Evolutionary conservation across 1,140 invertebrate species (phyloP).

Genomic region (Steinernema feltiae): DNA sequence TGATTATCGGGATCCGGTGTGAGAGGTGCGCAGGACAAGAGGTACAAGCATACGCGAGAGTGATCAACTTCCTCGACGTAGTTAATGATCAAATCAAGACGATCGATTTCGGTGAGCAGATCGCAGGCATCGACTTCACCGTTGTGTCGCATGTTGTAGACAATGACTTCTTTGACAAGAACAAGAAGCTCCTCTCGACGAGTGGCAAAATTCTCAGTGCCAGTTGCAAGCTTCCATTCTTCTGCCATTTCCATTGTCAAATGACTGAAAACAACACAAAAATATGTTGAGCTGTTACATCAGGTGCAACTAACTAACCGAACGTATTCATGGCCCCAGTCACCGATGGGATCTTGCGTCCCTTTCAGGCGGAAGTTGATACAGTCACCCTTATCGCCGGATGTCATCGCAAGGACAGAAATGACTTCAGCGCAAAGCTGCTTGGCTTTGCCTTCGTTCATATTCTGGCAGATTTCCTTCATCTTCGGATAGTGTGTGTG

Average conservation of each 20-base stretch:
- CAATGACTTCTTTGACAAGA: conserved; percentile 79
- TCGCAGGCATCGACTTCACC: conserved; percentile 99
- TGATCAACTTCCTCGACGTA: conserved; percentile 85
- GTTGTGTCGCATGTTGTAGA: conserved; percentile 97
- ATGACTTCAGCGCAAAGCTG: conserved; percentile 85
- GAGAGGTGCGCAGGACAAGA: conserved; percentile 90
- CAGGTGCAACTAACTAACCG: conserved; percentile 56
- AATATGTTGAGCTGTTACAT: background rate
- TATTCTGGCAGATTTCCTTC: conserved; percentile 80
- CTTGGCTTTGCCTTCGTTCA: conserved; percentile 56
- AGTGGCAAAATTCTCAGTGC: conserved; percentile 43
- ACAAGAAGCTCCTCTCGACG: conserved; percentile 63
- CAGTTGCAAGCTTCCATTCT: conserved; percentile 73
- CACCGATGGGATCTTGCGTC: conserved; percentile 74
- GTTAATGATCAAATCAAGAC: conserved; percentile 76
- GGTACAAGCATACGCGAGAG: conserved; percentile 85
- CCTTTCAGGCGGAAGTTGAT: conserved; percentile 78
- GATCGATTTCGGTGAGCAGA: conserved; percentile 93
- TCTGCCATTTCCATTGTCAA: conserved; percentile 85
- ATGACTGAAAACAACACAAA: conserved; percentile 60
- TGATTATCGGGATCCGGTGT: conserved; percentile 94
- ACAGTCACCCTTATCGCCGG: conserved; percentile 77
- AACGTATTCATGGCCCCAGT: conserved; percentile 99
- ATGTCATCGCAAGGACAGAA: conserved; percentile 88
- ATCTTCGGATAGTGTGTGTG: conserved; percentile 84